Evolutionary conservation across 2,888 invertebrate genomes (phyloP), one percentile per base, ranked within the genome.

Genomic region (Chalcosyrphus nemorum): DNA sequence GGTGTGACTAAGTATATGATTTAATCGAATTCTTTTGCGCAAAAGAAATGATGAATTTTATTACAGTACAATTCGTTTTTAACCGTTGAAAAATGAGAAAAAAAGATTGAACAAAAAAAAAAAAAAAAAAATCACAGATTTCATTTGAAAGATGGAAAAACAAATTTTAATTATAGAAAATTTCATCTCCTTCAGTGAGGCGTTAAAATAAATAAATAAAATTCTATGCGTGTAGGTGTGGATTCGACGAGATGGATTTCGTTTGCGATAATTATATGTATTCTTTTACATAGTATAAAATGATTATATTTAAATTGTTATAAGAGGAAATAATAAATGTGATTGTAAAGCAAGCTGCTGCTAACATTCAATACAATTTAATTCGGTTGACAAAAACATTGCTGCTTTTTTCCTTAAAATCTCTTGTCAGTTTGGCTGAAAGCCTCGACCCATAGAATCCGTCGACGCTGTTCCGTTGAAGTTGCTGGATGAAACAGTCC

Each of bases 131-230:
- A 27, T 4, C 13, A n/a, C 21, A 43, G 54, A 54, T 47, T 17
- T 27, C 6, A 71, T 71, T 70, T 43, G 54, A 63, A 29, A 45
- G n/a, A 32, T 15, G n/a, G 47, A 65, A 50, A 38, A 68, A 52
- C 45, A 47, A 56, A 38, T 50, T 56, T 66, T 74, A 80, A 74
- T 80, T 74, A 59, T 80, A 74, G 72, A 74, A 72, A 47, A 38
- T 56, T 43, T 52, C n/a, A 24, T 74, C 27, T 74, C 21, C 27
- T 80, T 66, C 32, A 35, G 7, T 13, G 6, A 24, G 19, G 47
- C 65, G 45, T 59, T 72, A 59, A 72, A 74, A 74, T 74, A 74
- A 80, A 72, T 74, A 66, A 80, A 80, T 61, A 59, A 66, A 59
- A 50, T 50, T 41, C 7, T 52, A 29, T 61, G 54, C 52, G 35